Conservation (phyloP, 2,113 vertebrate species). For the Capricornis sumatraensis region DNA sequence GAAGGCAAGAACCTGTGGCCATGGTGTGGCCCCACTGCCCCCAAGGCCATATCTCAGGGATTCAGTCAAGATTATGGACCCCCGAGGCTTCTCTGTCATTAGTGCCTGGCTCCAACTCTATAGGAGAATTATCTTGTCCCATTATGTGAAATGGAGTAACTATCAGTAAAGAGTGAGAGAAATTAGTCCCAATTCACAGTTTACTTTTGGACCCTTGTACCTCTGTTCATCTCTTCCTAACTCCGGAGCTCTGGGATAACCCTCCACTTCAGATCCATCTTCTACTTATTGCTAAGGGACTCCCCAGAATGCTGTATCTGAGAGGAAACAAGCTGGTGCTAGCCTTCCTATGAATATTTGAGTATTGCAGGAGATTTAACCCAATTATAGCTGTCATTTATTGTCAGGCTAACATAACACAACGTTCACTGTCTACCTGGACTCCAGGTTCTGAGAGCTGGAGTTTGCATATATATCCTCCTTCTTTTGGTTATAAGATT, state of each 20-base stretch:
- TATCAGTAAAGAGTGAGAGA: background rate
- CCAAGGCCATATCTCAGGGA: background rate
- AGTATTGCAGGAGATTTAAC: background rate
- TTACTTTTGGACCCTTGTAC: background rate
- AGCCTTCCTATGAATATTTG: background rate
- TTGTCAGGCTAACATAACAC: background rate
- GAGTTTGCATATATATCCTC: background rate
- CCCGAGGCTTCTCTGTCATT: accelerated
- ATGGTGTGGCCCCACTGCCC: accelerated
- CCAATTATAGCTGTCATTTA: background rate
- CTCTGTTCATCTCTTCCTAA: background rate
- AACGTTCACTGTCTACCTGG: background rate
- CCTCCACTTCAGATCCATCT: background rate
- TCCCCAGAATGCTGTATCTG: background rate
- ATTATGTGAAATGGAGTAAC: background rate
- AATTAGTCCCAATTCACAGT: background rate
- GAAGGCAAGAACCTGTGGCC: accelerated
- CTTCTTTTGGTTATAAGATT: background rate
- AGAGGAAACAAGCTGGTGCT: background rate
- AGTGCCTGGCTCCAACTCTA: background rate
- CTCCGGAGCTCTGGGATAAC: background rate
- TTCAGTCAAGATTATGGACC: background rate
- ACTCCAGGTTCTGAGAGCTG: background rate
- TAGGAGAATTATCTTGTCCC: background rate
- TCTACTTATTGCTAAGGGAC: background rate